Base-by-base conservation (phyloP, 2,113 vertebrate genomes). In the Bolborhynchus lineola region DNA sequence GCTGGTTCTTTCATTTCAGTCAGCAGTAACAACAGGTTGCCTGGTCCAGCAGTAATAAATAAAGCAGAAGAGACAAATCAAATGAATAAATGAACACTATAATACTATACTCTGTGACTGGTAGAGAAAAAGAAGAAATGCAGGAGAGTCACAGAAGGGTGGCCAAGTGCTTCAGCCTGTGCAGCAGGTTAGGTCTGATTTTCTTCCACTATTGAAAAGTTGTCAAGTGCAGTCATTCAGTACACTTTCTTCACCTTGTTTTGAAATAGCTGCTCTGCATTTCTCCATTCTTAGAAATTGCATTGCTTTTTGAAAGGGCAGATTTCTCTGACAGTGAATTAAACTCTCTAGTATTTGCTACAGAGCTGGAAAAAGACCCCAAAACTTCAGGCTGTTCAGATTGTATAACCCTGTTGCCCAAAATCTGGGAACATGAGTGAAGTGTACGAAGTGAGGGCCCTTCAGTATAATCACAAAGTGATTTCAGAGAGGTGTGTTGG, bases 201-300 rank as follows among this genome's bases (percentile, higher is more conserved):
- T 88, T 90, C n/a, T 83, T 83, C 41, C 4, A 2, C 14, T 63
- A 7, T 71, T 59, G 39, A 53, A 78, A 83, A 82, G 18, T 26
- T 55, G 53, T 16, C 1, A 4, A 65, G 24, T 82, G 25, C 35
- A 60, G 62, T 42, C 1, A 0, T 71, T 90, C 39, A 29, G 39
- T 82, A 59, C 28, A 41, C 7, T 53, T 50, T 59, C 11, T 92
- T 85, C 15, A 49, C 82, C 47, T 69, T 95, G 71, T 82, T 94
- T 96, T 88, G 75, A 65, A 88, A 53, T 49, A 94, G 44, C 67
- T 94, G 71, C 28, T 93, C 63, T 94, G 49, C 85, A 80, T 95
- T 94, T 90, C 57, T 94, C 59, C 44, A 69, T 67, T 80, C 71
- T 69, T 79, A 62, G 62, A 85, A 53, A 85, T 46, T 90, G 21